Evolutionary conservation across 2,797 vertebrate genomes (phyloP), one percentile per base, ranked within the genome.

Genomic region (Gambelia wislizenii): DNA sequence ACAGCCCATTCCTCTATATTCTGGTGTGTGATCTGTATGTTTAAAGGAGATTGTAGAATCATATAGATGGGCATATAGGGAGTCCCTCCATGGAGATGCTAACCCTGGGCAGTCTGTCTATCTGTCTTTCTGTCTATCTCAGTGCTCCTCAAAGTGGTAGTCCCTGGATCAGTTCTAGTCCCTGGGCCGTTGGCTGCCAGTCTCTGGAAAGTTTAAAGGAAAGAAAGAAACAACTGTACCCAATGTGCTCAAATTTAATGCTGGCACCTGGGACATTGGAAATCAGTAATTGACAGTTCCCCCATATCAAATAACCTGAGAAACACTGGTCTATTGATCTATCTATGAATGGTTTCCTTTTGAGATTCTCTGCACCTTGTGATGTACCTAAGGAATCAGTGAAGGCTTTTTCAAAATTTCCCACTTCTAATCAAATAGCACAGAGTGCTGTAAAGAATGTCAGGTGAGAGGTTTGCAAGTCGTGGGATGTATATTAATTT

Each of bases 371-470:
- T 42, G 0, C 25, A 78, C 74, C 82, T 30, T 20, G 14, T 61
- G 27, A 36, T 75, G 16, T 16, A 75, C 18, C 47, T 54, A 20
- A 36, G 12, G 54, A 10, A 1, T 18, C 18, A 54, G 6, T 39
- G 52, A 25, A 39, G 33, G 20, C 78, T 59, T 80, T 39, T 22
- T 59, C n/a, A 25, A 59, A 59, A 36, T 33, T 13, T 14, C n/a
- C 20, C n/a, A 39, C n/a, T 80, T 59, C 18, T 69, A 47, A 85
- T 91, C 16, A 81, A 39, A 47, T 76, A 64, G 59, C 56, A 87
- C 78, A 16, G 86, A 89, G 42, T 0, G 0, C 52, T 75, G 25
- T 13, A 12, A 59, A 81, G 75, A 54, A 61, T 92, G 59, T 27
- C 44, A 76, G 61, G 89, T 74, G 61, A 92, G 72, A 80, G 76